Percentiles rank a stretch among this genome's conserved stretches.
These are phyloP conservation scores for Argyra leucocephala DNA, from an alignment of 2,888 invertebrate species.

Conservation along the genomic window DNA sequence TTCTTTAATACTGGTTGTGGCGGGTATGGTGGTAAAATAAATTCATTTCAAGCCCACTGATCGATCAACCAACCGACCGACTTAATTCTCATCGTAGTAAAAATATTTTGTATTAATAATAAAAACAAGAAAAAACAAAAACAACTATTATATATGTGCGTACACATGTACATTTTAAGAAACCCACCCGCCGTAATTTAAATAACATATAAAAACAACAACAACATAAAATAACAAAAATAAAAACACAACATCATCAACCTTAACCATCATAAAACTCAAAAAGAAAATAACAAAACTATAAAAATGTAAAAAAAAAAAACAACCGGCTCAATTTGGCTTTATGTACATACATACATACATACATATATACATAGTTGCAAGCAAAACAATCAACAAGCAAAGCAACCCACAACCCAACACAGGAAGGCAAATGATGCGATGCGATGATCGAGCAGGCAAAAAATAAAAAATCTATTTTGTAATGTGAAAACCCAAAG, in stretches of 20 bases:
- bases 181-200: not conserved
- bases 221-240: not conserved
- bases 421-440: not conserved
- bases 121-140: too few species aligned
- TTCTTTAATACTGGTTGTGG: conserved; percentile 1
- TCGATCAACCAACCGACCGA: not conserved
- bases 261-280: not conserved
- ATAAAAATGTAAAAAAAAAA: not conserved
- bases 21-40: not conserved
- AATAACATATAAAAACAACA: not conserved
- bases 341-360: too few species aligned
- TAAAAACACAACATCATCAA: not conserved
- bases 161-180: not conserved
- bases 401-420: conserved; percentile 6
- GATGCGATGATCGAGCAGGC: conserved; percentile 3
- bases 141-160: not conserved
- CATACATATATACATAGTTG: too few species aligned
- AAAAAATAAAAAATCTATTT: not conserved
- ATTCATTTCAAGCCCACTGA: not conserved
- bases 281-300: not conserved
- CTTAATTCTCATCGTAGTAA: too few species aligned
- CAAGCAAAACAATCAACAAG: not conserved
- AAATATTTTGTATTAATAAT: too few species aligned
- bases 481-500: too few species aligned
- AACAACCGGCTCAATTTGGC: not conserved